phyloP scores from a whole-genome alignment of 1,140 invertebrate species.

The Rhyacophila brunnea region DNA sequence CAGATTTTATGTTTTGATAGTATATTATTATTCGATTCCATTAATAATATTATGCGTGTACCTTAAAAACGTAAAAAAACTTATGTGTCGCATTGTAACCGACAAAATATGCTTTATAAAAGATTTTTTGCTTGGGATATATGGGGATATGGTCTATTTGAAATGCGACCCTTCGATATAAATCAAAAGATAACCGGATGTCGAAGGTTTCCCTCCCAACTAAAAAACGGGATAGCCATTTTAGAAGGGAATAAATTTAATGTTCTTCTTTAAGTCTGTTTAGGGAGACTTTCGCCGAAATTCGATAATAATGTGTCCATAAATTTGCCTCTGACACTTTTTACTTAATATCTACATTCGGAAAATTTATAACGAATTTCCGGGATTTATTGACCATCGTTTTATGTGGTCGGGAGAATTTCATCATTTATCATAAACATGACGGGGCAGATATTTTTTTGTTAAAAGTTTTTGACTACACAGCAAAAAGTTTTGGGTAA shows the following conservation, averaged over 20 bases:
- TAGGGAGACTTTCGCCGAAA: too few species aligned
- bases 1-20: too few species aligned
- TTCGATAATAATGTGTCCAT: too few species aligned
- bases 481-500: too few species aligned
- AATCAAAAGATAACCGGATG: constrained; percentile 14
- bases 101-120: not conserved
- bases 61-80: not conserved
- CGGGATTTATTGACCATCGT: not conserved
- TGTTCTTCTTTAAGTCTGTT: not conserved
- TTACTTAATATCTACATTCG: constrained; percentile 8
- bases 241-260: not conserved
- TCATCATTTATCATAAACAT: too few species aligned
- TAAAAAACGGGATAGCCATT: not conserved
- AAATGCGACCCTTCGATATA: constrained; percentile 7
- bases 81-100: not conserved
- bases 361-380: constrained; percentile 10
- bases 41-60: too few species aligned
- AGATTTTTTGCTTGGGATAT: not conserved
- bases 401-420: too few species aligned
- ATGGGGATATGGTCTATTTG: not conserved
- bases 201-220: not conserved
- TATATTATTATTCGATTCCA: too few species aligned
- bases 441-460: too few species aligned
- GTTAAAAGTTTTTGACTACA: too few species aligned
- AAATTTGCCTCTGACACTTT: constrained; percentile 10